phyloP scores from a whole-genome alignment of 2,888 invertebrate genomes.

The Trachelus iudaicus region DNA sequence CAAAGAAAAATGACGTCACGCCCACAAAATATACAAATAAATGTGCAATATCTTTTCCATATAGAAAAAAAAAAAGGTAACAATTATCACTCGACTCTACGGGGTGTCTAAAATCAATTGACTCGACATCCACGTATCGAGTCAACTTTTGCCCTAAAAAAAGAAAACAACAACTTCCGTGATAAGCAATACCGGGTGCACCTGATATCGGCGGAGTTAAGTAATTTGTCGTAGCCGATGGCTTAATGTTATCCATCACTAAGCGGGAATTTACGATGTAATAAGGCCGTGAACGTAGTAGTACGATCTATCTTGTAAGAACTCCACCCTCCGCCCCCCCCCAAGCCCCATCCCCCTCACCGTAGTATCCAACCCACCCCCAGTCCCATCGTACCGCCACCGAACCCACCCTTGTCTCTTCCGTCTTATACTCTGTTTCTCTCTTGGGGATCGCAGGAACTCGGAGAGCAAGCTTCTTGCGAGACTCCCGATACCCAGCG shows the following conservation, averaged over 20 bases:
- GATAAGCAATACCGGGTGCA: background rate
- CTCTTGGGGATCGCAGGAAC: constrained; percentile 11
- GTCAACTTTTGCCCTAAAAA: background rate
- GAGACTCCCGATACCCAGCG: constrained; percentile 15
- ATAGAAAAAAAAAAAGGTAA: background rate
- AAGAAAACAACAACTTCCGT: background rate
- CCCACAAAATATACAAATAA: background rate
- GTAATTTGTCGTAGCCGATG: constrained; percentile 59
- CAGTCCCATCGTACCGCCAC: constrained; percentile 15
- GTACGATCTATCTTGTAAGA: constrained; percentile 50
- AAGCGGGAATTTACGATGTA: constrained; percentile 56
- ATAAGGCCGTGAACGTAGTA: constrained; percentile 52
- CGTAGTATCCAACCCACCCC: constrained; percentile 15
- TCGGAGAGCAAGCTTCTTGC: constrained; percentile 16
- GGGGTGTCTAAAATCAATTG: background rate
- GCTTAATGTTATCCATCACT: constrained; percentile 60
- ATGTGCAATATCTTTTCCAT: background rate
- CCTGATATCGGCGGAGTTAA: constrained; percentile 38
- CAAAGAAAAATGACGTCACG: background rate
- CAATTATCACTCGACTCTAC: background rate
- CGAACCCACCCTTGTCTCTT: constrained; percentile 5
- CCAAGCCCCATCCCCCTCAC: constrained; percentile 15
- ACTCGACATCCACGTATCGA: background rate
- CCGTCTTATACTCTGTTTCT: background rate
- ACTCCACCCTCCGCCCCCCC: constrained; percentile 4